Percentiles rank a stretch among this genome's conserved stretches.
These are phyloP conservation scores for Martes flavigula DNA, from an alignment of 2,797 vertebrate species.

Conservation along the genomic window DNA sequence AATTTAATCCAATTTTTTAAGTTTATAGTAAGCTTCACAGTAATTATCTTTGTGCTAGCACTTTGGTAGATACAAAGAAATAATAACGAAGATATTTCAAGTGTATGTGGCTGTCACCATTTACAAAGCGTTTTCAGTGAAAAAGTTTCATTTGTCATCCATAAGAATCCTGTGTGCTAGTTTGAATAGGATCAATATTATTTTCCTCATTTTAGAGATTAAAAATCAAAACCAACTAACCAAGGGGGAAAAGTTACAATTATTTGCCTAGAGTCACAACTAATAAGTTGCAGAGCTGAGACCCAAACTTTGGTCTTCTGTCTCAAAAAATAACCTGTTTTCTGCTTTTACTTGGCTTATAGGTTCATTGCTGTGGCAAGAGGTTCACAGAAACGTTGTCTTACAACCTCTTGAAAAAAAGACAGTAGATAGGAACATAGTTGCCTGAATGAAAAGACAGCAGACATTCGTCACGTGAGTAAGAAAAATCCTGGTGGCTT, in stretches of 20 bases:
- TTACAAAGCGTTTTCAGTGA: neutral
- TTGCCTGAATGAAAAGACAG: neutral
- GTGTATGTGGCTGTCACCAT: neutral
- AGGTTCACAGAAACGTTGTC: neutral
- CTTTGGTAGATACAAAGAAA: neutral
- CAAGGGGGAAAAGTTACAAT: neutral
- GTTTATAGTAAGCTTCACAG: neutral
- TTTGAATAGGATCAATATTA: neutral
- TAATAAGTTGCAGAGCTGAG: neutral
- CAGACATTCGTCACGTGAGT: neutral
- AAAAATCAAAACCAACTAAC: conserved; percentile 19
- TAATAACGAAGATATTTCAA: neutral
- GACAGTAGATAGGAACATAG: neutral
- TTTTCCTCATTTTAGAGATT: neutral
- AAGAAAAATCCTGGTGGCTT: neutral
- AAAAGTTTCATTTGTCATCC: neutral
- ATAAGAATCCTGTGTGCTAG: neutral
- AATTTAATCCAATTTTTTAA: neutral
- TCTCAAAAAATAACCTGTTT: neutral
- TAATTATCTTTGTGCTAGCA: neutral
- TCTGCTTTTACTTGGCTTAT: neutral
- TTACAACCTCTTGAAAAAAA: conserved; percentile 3
- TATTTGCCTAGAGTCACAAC: neutral
- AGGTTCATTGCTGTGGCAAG: neutral
- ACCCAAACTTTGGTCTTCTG: neutral